These are phyloP conservation scores for Dolomedes plantarius DNA, from an alignment of 2,888 invertebrate species.

Conservation along the genomic window DNA sequence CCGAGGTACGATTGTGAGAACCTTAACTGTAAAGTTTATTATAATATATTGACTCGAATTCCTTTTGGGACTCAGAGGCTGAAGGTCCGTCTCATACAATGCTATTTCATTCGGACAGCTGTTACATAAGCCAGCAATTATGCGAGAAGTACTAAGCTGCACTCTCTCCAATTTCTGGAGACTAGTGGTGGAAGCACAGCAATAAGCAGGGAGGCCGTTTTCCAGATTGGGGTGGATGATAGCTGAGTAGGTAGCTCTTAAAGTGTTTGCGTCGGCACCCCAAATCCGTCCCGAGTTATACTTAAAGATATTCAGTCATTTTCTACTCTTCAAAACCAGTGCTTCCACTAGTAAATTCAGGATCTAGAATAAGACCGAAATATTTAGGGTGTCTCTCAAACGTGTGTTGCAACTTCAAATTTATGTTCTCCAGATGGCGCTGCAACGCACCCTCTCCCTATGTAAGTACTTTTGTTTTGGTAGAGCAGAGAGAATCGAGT, in stretches of 20 bases:
- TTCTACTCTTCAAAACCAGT: neutral
- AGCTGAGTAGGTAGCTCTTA: neutral
- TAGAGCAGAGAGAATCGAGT: too few species aligned
- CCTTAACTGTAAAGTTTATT: neutral
- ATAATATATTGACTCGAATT: neutral
- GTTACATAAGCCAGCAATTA: too few species aligned
- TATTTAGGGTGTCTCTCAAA: neutral
- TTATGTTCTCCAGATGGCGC: too few species aligned
- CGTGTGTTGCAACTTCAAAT: too few species aligned
- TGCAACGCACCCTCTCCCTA: too few species aligned
- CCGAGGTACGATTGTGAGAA: neutral
- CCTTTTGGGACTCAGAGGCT: neutral
- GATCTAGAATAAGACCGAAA: neutral
- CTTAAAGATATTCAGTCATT: too few species aligned
- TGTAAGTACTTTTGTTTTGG: too few species aligned
- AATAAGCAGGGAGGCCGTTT: neutral
- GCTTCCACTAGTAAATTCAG: neutral
- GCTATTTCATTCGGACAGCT: neutral
- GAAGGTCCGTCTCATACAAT: neutral
- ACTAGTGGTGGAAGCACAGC: neutral
- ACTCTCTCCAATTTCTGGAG: constrained; percentile 1
- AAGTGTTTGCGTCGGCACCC: too few species aligned
- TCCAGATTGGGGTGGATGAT: neutral
- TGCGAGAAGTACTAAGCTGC: too few species aligned
- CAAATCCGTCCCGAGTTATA: too few species aligned